These are phyloP conservation scores for Casuarius casuarius DNA, from an alignment of 2,113 vertebrate genomes.

Conservation along the genomic window DNA sequence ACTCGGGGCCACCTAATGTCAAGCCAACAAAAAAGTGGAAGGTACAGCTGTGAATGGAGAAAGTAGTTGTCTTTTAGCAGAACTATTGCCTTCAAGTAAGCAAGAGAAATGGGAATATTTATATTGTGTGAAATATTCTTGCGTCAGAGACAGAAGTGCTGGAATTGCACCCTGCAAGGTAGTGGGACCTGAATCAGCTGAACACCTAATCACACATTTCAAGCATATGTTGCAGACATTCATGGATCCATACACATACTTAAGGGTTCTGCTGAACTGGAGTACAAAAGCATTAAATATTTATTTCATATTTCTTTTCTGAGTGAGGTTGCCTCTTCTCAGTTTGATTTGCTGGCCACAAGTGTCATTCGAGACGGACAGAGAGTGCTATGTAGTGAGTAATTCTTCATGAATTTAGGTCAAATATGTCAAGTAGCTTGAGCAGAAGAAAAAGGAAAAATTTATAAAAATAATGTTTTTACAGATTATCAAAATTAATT, in stretches of 20 bases:
- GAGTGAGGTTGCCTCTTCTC: not conserved
- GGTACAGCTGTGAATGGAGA: not conserved
- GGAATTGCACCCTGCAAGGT: not conserved
- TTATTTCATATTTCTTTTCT: not conserved
- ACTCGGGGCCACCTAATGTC: not conserved
- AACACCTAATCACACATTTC: not conserved
- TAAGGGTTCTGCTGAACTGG: not conserved
- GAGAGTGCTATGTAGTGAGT: not conserved
- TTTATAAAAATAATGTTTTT: not conserved
- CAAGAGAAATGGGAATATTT: not conserved
- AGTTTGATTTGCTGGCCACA: not conserved
- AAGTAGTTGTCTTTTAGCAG: not conserved
- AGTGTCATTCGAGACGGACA: not conserved
- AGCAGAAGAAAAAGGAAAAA: not conserved
- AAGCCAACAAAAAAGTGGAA: not conserved
- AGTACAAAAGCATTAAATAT: not conserved
- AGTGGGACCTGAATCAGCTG: not conserved
- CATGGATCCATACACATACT: not conserved
- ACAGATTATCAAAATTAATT: not conserved
- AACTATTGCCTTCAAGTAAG: not conserved
- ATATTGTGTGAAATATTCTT: not conserved
- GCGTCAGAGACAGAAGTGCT: not conserved
- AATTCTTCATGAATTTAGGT: not conserved
- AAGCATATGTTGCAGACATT: not conserved
- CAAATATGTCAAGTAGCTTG: not conserved